These are phyloP conservation scores for Neogale vison DNA, from an alignment of 2,113 vertebrate species.

Conservation along the genomic window DNA sequence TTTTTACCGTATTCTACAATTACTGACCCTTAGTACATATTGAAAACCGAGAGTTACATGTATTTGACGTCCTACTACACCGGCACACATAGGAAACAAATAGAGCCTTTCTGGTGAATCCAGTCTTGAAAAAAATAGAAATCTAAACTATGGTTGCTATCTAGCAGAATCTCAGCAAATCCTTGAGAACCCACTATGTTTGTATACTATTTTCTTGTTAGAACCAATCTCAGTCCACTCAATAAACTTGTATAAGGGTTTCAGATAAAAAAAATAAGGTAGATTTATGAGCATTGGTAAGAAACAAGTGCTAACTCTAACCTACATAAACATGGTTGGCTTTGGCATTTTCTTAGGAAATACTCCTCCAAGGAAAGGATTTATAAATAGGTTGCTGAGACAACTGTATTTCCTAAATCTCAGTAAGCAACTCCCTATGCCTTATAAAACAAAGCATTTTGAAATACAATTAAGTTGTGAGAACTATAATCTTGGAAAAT, in stretches of 20 bases:
- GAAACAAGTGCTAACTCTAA: not conserved
- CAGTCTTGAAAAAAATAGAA: not conserved
- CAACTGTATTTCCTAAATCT: not conserved
- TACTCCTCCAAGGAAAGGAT: not conserved
- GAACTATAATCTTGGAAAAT: constrained; percentile 21
- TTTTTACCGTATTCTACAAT: not conserved
- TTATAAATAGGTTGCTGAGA: not conserved
- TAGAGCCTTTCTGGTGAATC: not conserved
- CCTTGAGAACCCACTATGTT: not conserved
- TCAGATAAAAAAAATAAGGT: not conserved
- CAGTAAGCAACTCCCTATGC: not conserved
- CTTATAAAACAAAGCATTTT: constrained; percentile 9
- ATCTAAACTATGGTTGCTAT: not conserved
- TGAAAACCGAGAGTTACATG: not conserved
- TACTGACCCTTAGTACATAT: not conserved
- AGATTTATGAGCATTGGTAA: not conserved
- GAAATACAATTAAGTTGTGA: not conserved
- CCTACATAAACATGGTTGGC: not conserved
- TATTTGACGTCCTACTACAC: not conserved
- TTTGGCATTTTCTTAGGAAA: not conserved
- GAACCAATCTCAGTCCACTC: not conserved
- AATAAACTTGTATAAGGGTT: not conserved
- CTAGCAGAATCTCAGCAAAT: not conserved
- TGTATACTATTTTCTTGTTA: not conserved
- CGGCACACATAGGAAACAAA: not conserved